These are phyloP conservation scores for Vanessa atalanta DNA, from an alignment of 1,140 invertebrate genomes.

Conservation along the genomic window DNA sequence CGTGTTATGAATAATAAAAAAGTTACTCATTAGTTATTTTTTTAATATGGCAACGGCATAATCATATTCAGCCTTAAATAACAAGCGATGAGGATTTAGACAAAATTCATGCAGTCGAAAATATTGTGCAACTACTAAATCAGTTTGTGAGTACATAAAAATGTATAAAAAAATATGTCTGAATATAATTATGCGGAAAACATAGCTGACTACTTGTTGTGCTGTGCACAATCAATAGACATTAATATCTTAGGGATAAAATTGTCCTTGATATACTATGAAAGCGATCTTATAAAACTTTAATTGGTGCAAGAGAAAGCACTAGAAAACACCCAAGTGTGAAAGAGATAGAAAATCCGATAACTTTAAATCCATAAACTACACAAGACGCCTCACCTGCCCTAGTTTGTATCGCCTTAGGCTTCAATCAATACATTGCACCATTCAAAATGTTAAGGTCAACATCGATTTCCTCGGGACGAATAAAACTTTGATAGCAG, in stretches of 20 bases:
- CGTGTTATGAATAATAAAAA: too few species aligned
- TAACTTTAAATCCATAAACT: constrained; percentile 38
- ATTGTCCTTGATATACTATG: constrained; percentile 23
- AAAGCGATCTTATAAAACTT: constrained; percentile 25
- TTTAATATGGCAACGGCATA: too few species aligned
- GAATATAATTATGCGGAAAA: too few species aligned
- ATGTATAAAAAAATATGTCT: too few species aligned
- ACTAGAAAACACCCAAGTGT: constrained; percentile 11
- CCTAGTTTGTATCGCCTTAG: constrained; percentile 45
- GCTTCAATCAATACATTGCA: constrained; percentile 66
- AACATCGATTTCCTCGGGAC: constrained; percentile 47
- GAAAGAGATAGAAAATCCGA: constrained; percentile 17
- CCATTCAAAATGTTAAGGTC: constrained; percentile 65
- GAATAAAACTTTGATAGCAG: constrained; percentile 7
- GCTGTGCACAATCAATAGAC: constrained; percentile 4
- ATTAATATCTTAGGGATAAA: constrained; percentile 19
- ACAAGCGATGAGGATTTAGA: too few species aligned
- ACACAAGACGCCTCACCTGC: constrained; percentile 51
- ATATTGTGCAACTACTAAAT: too few species aligned
- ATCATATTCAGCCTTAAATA: too few species aligned
- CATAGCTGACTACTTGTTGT: background rate
- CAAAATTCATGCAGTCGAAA: too few species aligned
- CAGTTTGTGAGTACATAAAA: too few species aligned
- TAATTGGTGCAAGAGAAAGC: constrained; percentile 22
- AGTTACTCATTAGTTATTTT: too few species aligned